Evolutionary conservation across 2,797 vertebrate species (phyloP).

Genomic region (Pangasius sanitwongsei): DNA sequence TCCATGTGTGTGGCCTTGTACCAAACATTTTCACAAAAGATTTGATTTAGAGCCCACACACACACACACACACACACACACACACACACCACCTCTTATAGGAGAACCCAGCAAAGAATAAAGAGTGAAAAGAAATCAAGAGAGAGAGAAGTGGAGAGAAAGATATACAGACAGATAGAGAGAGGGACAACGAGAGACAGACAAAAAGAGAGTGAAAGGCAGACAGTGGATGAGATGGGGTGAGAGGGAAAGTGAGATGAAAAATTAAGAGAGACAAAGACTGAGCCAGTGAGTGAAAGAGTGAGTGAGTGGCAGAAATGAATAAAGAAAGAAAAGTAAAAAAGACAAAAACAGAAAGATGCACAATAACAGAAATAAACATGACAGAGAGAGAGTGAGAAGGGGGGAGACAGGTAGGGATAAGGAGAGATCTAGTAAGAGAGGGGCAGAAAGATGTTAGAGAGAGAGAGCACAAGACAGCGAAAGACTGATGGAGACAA

Average conservation of each 20-base stretch:
- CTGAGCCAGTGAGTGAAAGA: not conserved
- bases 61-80: not conserved
- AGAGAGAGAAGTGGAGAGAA: not conserved
- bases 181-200: not conserved
- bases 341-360: not conserved
- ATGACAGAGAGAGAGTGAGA: not conserved
- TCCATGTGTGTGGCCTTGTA: constrained; percentile 20
- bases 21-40: constrained; percentile 16
- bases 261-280: not conserved
- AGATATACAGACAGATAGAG: not conserved
- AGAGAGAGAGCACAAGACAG: not conserved
- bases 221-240: not conserved
- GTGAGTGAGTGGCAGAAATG: not conserved
- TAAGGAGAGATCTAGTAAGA: not conserved
- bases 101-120: not conserved
- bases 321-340: not conserved
- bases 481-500: not conserved
- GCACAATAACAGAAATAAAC: not conserved
- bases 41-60: constrained; percentile 10
- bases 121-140: not conserved
- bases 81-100: not conserved
- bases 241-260: not conserved
- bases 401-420: not conserved
- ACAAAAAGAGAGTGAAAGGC: not conserved
- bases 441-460: not conserved